Evolutionary conservation across 2,797 vertebrate genomes (phyloP).

Genomic region (Pachyuromys duprasi): DNA sequence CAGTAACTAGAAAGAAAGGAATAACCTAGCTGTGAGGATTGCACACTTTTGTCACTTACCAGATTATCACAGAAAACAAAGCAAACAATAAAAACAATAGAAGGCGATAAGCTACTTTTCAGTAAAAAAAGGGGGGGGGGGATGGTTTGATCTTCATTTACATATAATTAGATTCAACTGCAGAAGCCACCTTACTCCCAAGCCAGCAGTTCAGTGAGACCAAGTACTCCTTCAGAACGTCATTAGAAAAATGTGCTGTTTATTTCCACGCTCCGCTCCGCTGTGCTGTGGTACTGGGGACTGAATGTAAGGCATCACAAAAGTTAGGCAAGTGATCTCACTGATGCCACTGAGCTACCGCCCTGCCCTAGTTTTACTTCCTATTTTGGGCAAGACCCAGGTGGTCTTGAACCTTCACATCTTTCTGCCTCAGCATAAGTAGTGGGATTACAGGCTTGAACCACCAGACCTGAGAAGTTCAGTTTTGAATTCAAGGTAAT

Average conservation of each 20-base stretch:
- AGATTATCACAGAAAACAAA: constrained; percentile 25
- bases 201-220: background rate
- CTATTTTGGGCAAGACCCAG: background rate
- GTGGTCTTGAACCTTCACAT: background rate
- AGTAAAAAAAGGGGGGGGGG: background rate
- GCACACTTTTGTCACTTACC: background rate
- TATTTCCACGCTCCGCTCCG: background rate
- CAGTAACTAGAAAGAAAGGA: constrained; percentile 87
- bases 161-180: background rate
- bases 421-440: background rate
- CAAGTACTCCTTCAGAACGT: background rate
- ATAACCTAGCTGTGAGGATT: background rate
- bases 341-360: background rate
- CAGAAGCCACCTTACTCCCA: background rate
- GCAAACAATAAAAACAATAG: background rate
- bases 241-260: background rate
- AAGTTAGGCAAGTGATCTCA: background rate
- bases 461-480: background rate
- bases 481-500: constrained; percentile 28
- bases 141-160: background rate
- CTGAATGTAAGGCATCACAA: background rate
- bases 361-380: background rate
- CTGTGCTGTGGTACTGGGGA: background rate
- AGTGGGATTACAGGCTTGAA: background rate
- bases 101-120: background rate